A percentile compares a stretch with the other conserved stretches of the same genome.
phyloP scores from a whole-genome alignment of 2,113 vertebrate genomes.

The Numida meleagris region DNA sequence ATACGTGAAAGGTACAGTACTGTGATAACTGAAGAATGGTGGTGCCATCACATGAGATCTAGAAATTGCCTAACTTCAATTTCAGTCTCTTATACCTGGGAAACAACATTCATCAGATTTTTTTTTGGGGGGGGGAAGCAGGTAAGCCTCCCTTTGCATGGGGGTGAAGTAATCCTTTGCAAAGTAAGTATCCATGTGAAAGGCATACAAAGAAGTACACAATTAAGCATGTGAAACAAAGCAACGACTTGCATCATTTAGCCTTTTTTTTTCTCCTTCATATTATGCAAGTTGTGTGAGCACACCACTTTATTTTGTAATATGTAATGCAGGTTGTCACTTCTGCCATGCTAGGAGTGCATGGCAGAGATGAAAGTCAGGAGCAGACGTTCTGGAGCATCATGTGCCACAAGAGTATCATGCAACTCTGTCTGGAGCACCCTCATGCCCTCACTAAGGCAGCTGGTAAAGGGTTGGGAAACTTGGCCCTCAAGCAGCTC shows the following conservation, averaged over 20 bases:
- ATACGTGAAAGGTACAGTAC: conserved; percentile 98
- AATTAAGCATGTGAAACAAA: background rate
- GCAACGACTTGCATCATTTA: background rate
- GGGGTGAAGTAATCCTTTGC: background rate
- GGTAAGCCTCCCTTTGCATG: background rate
- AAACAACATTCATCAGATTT: background rate
- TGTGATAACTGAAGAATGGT: conserved; percentile 99
- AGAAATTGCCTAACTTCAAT: background rate
- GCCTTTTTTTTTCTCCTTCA: background rate
- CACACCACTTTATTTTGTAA: background rate
- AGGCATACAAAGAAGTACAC: background rate
- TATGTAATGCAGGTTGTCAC: too few species aligned
- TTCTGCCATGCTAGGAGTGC: background rate
- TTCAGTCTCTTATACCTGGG: background rate
- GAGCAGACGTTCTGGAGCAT: background rate
- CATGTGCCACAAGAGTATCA: background rate
- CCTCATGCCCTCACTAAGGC: fast-evolving
- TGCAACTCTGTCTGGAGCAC: background rate
- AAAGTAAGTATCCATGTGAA: background rate
- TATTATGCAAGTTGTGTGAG: background rate
- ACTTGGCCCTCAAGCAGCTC: background rate
- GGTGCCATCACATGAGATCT: conserved; percentile 88
- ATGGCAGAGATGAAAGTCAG: background rate
- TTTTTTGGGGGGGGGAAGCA: background rate
- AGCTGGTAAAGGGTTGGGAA: background rate